These are phyloP conservation scores for Hyalella azteca DNA, from an alignment of 2,888 invertebrate species.

Conservation along the genomic window DNA sequence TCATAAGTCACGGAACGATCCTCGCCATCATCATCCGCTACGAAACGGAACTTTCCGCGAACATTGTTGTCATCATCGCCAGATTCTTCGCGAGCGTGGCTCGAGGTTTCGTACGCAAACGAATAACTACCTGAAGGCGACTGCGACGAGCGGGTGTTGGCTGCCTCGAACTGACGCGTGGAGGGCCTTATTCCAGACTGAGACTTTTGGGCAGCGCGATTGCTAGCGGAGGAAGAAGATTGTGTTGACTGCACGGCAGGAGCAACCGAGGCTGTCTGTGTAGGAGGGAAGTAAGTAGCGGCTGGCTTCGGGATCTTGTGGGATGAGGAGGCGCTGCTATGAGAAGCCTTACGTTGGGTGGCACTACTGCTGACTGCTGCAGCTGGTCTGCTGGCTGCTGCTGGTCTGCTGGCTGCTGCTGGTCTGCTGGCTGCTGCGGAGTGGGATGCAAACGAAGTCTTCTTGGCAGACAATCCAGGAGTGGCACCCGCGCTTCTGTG, in stretches of 20 bases:
- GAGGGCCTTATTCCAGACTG: background rate
- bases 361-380: background rate
- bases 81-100: constrained; percentile 58
- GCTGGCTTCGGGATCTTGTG: background rate
- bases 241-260: too few relatives aligned
- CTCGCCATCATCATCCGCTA: constrained; percentile 59
- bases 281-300: background rate
- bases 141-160: constrained; percentile 48
- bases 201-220: background rate
- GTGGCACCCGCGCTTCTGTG: too few relatives aligned
- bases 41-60: constrained; percentile 59
- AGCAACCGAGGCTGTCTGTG: background rate
- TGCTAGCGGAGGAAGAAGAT: background rate
- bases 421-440: background rate
- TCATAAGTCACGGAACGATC: constrained; percentile 54
- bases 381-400: background rate
- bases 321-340: background rate
- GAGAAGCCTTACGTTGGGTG: background rate
- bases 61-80: constrained; percentile 58
- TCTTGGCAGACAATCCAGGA: too few relatives aligned
- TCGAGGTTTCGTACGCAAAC: constrained; percentile 58
- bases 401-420: background rate
- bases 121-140: constrained; percentile 47
- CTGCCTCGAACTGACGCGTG: constrained; percentile 46
- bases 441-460: too few relatives aligned